Evolutionary conservation across 2,113 vertebrate genomes (phyloP).

Genomic region (Gymnobelideus leadbeateri): DNA sequence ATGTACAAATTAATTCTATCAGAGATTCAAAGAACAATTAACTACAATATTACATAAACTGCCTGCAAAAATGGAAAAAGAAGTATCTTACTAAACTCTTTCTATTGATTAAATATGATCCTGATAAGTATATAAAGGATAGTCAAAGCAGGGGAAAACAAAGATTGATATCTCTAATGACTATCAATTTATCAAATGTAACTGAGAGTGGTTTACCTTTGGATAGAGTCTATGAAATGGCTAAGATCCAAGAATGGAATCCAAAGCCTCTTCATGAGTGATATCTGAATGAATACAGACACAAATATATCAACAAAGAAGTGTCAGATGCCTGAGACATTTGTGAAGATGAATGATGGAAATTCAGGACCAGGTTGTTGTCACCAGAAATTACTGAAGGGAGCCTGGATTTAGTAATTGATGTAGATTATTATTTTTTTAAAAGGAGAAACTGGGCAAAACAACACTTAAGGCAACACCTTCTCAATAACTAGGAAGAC

Average conservation of each 20-base stretch:
- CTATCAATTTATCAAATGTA: background rate
- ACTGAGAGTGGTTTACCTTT: background rate
- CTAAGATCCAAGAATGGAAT: background rate
- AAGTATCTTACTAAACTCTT: background rate
- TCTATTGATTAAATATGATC: background rate
- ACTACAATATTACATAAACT: background rate
- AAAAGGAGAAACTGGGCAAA: background rate
- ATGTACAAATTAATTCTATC: background rate
- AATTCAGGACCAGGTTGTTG: background rate
- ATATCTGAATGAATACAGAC: background rate
- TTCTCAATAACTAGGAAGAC: background rate
- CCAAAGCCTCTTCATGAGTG: background rate
- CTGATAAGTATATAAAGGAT: background rate
- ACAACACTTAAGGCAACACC: background rate
- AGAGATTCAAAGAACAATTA: background rate
- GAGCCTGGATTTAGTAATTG: background rate
- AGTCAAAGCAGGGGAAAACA: background rate
- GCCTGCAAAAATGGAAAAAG: background rate
- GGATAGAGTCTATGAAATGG: background rate
- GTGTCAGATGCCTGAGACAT: background rate
- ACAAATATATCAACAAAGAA: background rate
- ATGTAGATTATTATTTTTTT: background rate
- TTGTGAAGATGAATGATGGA: background rate
- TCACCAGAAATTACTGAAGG: background rate
- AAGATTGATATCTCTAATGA: background rate